Evolutionary conservation across 2,113 vertebrate genomes (phyloP).

Genomic region (Gymnogyps californianus): DNA sequence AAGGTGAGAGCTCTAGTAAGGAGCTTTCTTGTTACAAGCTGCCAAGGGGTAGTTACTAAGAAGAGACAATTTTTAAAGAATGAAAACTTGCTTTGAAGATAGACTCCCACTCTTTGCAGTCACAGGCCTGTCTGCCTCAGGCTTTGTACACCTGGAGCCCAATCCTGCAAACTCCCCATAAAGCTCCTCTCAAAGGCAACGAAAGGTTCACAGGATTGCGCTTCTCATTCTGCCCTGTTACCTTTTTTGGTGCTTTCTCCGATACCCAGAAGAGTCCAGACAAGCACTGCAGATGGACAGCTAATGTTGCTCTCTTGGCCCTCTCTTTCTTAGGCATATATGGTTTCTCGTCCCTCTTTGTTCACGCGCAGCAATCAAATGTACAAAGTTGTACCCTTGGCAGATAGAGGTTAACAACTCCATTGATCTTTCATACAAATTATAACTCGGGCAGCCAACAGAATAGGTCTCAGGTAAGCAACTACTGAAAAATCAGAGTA

Average conservation of each 20-base stretch:
- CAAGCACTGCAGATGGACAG: background rate
- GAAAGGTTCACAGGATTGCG: background rate
- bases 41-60: background rate
- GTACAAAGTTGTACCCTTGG: background rate
- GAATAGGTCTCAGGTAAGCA: background rate
- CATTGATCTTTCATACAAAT: background rate
- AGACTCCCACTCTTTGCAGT: background rate
- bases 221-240: background rate
- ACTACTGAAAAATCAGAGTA: background rate
- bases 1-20: background rate
- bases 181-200: background rate
- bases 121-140: background rate
- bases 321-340: background rate
- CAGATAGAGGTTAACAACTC: background rate
- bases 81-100: slow-evolving; percentile 45
- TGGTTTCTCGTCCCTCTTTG: background rate
- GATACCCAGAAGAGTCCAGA: background rate
- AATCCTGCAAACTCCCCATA: background rate
- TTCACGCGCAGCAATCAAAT: background rate
- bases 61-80: slow-evolving; percentile 23
- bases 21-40: background rate
- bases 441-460: background rate
- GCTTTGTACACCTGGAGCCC: slow-evolving; percentile 33
- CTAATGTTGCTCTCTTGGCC: background rate
- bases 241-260: slow-evolving; percentile 23